Percentiles rank a stretch among this genome's conserved stretches.
Evolutionary conservation across 2,888 invertebrate genomes (phyloP).

Genomic region (Diplazon laetatorius): DNA sequence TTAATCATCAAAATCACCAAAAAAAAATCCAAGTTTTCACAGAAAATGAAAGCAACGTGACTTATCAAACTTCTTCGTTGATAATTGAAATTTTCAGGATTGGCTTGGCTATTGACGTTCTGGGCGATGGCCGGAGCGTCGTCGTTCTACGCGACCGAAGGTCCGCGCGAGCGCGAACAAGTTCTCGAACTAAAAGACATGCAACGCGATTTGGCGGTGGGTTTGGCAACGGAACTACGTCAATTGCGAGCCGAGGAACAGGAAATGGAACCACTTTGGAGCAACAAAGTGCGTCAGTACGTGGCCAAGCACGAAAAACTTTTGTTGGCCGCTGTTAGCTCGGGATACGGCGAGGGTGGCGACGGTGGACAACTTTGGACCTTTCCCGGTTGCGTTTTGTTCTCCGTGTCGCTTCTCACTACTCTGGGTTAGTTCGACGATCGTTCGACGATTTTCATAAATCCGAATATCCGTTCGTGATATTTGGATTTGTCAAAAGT

Average conservation of each 20-base stretch:
- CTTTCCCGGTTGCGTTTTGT: constrained; percentile 87
- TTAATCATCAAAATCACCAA: too few species aligned
- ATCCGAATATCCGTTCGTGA: neutral
- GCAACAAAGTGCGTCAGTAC: constrained; percentile 85
- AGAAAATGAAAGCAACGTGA: too few species aligned
- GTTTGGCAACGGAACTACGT: constrained; percentile 86
- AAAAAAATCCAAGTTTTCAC: too few species aligned
- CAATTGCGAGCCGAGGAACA: constrained; percentile 83
- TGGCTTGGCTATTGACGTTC: constrained; percentile 84
- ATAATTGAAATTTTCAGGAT: constrained; percentile 80
- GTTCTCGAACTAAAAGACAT: constrained; percentile 84
- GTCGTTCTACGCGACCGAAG: constrained; percentile 87
- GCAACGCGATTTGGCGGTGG: constrained; percentile 86
- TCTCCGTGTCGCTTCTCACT: constrained; percentile 88
- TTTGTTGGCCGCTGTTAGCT: constrained; percentile 84
- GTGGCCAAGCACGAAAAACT: constrained; percentile 85
- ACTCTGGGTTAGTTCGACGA: constrained; percentile 84
- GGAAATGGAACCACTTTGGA: constrained; percentile 85
- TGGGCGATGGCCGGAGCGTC: constrained; percentile 87
- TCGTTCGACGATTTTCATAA: neutral
- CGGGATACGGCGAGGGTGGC: constrained; percentile 84
- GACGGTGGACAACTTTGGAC: constrained; percentile 86
- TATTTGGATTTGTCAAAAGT: too few species aligned
- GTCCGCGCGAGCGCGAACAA: constrained; percentile 85
- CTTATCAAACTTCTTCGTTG: too few species aligned